Percentiles rank a stretch among this genome's conserved stretches.
Conservation (phyloP, 1,140 invertebrate genomes). For the Drosophila athabasca region DNA sequence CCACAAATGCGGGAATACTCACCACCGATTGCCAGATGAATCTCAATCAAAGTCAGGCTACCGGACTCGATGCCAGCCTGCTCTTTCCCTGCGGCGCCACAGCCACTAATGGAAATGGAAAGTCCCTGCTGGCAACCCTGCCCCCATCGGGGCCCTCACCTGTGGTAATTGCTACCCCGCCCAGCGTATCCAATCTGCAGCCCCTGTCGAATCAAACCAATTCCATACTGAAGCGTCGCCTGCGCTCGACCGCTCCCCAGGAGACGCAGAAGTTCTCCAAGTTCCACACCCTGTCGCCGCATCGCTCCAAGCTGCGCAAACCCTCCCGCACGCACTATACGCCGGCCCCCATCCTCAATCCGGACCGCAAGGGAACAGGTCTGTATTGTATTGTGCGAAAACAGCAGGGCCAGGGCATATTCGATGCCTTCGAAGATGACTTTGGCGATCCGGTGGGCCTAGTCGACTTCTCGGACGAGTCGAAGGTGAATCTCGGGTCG, state of each 20-base stretch:
- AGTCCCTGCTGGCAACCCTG: constrained; percentile 16
- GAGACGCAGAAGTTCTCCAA: constrained; percentile 76
- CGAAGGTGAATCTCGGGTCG: constrained; percentile 94
- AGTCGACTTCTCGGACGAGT: constrained; percentile 81
- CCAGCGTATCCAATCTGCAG: constrained; percentile 56
- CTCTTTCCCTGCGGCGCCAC: constrained; percentile 50
- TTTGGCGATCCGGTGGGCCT: constrained; percentile 75
- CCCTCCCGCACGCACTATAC: constrained; percentile 90
- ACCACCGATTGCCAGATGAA: constrained; percentile 37
- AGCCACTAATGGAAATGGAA: constrained; percentile 17
- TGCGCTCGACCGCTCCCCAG: constrained; percentile 83
- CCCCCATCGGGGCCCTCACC: constrained; percentile 14
- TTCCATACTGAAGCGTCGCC: constrained; percentile 80
- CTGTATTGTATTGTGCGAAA: constrained; percentile 86
- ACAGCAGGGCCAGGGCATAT: constrained; percentile 60
- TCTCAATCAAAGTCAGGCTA: constrained; percentile 38
- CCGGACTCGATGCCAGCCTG: constrained; percentile 42
- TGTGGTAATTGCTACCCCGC: neutral
- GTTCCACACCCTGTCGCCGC: constrained; percentile 82
- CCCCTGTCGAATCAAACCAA: constrained; percentile 80
- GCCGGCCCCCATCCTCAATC: constrained; percentile 95
- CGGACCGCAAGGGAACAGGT: constrained; percentile 93
- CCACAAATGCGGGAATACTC: constrained; percentile 34
- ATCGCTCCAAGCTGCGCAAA: constrained; percentile 86
- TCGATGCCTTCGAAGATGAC: constrained; percentile 77